Evolutionary conservation across 2,797 vertebrate genomes (phyloP).

Genomic region (Adrianichthys oophorus): DNA sequence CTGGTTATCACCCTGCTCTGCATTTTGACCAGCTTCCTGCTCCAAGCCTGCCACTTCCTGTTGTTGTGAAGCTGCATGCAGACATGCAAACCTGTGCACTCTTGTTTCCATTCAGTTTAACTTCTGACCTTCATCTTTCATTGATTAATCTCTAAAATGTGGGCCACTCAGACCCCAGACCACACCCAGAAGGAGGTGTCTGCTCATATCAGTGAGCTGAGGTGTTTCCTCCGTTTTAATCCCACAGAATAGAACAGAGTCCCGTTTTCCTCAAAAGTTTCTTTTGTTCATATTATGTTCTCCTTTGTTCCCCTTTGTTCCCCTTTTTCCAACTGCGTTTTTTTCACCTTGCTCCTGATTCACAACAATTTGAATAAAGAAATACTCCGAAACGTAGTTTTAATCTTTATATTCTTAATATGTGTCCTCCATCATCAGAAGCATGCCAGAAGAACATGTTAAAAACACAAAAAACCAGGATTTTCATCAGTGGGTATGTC

Average conservation of each 20-base stretch:
- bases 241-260: neutral
- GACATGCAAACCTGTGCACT: slow-evolving; percentile 13
- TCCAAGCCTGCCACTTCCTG: slow-evolving; percentile 62
- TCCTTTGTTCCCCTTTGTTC: no score
- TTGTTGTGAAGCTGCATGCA: slow-evolving; percentile 45
- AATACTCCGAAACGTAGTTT: no score
- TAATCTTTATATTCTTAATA: no score
- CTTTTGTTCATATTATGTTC: no score
- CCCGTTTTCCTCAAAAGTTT: no score
- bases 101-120: slow-evolving; percentile 25
- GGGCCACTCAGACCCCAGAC: neutral
- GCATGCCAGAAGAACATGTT: no score
- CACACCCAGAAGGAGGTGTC: neutral
- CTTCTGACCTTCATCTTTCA: slow-evolving; percentile 12
- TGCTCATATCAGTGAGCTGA: neutral
- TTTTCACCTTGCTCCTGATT: no score
- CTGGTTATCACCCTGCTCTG: slow-evolving; percentile 49
- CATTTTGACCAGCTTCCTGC: slow-evolving; percentile 60
- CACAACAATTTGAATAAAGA: no score
- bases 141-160: neutral
- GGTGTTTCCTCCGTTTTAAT: neutral
- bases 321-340: no score
- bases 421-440: no score
- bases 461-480: no score
- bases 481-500: no score